Conservation (phyloP, 1,140 invertebrate species). For the Zaprionus tsacasi region DNA sequence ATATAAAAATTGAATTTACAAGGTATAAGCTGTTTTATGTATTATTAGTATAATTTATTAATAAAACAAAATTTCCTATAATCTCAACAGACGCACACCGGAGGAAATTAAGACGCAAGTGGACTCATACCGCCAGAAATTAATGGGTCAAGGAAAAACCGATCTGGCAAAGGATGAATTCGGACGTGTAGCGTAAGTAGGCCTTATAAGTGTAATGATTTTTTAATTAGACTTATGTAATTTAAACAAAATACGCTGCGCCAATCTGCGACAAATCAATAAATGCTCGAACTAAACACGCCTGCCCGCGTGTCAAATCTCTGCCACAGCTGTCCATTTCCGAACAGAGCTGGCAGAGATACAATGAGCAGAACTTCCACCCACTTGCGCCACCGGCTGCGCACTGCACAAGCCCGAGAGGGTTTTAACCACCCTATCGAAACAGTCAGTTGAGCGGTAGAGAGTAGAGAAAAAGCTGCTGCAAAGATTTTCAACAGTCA, state of each 20-base stretch:
- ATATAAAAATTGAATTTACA: constrained; percentile 15
- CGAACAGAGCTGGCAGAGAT: constrained; percentile 5
- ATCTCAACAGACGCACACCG: constrained; percentile 87
- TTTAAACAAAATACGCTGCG: constrained; percentile 47
- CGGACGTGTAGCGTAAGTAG: constrained; percentile 91
- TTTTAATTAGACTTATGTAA: constrained; percentile 58
- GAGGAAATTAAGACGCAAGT: constrained; percentile 93
- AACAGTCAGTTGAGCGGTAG: constrained; percentile 45
- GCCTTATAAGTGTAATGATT: not conserved
- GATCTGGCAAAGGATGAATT: constrained; percentile 89
- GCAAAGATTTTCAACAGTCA: constrained; percentile 68
- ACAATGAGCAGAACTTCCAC: not conserved
- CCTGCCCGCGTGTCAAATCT: constrained; percentile 54
- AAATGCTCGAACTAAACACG: constrained; percentile 60
- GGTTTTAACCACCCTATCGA: constrained; percentile 49
- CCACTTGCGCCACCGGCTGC: constrained; percentile 48
- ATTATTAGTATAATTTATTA: not conserved
- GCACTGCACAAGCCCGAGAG: constrained; percentile 45
- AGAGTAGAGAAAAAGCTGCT: constrained; percentile 66
- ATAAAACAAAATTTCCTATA: not conserved
- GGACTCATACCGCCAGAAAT: constrained; percentile 91
- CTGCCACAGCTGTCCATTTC: constrained; percentile 56
- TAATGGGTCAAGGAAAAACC: constrained; percentile 86
- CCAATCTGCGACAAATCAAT: constrained; percentile 70
- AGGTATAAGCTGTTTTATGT: constrained; percentile 52